A percentile compares a stretch with the other conserved stretches of the same genome.
These are phyloP conservation scores for Campylorhamphus procurvoides DNA, from an alignment of 2,113 vertebrate species.

Conservation along the genomic window DNA sequence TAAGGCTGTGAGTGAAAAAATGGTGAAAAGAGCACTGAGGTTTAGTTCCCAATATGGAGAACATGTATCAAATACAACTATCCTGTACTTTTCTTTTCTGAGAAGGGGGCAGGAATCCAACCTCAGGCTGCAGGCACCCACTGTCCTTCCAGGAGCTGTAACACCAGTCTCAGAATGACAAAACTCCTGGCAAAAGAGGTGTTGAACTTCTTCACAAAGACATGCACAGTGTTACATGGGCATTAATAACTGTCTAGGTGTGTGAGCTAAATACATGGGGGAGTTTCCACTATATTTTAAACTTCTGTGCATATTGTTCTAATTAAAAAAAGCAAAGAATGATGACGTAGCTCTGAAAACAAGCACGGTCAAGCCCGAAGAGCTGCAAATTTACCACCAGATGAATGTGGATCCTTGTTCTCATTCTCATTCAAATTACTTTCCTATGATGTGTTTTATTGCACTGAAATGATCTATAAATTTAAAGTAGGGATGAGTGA, in stretches of 20 bases:
- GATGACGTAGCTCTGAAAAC: not conserved
- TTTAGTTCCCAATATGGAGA: not conserved
- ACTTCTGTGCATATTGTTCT: not conserved
- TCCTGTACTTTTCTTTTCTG: not conserved
- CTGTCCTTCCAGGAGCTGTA: not conserved
- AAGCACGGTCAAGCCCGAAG: not conserved
- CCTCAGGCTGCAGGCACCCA: not conserved
- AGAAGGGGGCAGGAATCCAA: too few species aligned
- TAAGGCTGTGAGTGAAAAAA: not conserved
- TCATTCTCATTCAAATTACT: not conserved
- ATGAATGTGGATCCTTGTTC: not conserved
- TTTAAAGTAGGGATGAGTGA: not conserved
- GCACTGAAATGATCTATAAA: not conserved
- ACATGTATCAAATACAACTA: rapidly evolving
- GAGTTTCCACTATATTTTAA: not conserved
- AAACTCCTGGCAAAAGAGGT: not conserved
- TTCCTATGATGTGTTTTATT: not conserved
- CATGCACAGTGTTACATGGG: not conserved
- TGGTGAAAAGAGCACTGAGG: not conserved
- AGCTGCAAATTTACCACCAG: not conserved
- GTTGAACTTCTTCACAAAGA: not conserved
- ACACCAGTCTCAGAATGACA: not conserved
- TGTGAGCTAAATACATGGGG: not conserved
- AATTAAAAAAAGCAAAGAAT: not conserved
- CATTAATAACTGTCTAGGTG: not conserved